Conservation (phyloP, 2,888 invertebrate genomes). For the Anoncus sp. region DNA sequence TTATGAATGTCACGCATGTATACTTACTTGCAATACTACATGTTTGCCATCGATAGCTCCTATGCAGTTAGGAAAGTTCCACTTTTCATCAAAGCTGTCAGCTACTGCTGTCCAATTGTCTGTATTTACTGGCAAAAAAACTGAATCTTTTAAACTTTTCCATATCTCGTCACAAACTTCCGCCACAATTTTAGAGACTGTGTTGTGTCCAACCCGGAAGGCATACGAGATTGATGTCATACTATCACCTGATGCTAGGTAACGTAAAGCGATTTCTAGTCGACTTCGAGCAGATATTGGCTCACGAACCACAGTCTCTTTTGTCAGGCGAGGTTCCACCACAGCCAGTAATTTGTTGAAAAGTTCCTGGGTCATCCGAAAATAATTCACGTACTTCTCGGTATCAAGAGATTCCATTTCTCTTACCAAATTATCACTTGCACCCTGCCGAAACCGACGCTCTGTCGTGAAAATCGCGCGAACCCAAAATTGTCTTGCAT, state of each 20-base stretch:
- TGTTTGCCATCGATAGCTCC: constrained; percentile 27
- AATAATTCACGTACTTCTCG: constrained; percentile 31
- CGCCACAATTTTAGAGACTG: constrained; percentile 55
- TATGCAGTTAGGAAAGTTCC: constrained; percentile 59
- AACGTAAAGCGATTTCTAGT: constrained; percentile 58
- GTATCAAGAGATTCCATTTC: constrained; percentile 23
- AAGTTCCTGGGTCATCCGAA: constrained; percentile 19
- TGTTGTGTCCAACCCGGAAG: constrained; percentile 53
- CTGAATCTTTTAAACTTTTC: constrained; percentile 34
- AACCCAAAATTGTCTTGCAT: constrained; percentile 57
- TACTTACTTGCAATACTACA: constrained; percentile 40
- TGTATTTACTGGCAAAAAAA: constrained; percentile 29
- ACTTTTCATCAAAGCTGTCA: constrained; percentile 52
- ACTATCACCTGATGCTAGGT: constrained; percentile 58
- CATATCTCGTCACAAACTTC: constrained; percentile 58
- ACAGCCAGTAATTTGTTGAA: constrained; percentile 23
- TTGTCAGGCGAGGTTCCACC: constrained; percentile 6
- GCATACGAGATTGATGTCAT: constrained; percentile 59
- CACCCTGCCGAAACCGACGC: constrained; percentile 59
- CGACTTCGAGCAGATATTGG: constrained; percentile 38
- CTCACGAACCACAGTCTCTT: constrained; percentile 1
- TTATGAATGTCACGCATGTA: no score
- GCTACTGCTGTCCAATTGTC: constrained; percentile 55
- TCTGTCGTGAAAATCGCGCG: constrained; percentile 63
- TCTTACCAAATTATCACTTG: constrained; percentile 63